Evolutionary conservation across 2,797 vertebrate genomes (phyloP).

Genomic region (Fundulus diaphanus): DNA sequence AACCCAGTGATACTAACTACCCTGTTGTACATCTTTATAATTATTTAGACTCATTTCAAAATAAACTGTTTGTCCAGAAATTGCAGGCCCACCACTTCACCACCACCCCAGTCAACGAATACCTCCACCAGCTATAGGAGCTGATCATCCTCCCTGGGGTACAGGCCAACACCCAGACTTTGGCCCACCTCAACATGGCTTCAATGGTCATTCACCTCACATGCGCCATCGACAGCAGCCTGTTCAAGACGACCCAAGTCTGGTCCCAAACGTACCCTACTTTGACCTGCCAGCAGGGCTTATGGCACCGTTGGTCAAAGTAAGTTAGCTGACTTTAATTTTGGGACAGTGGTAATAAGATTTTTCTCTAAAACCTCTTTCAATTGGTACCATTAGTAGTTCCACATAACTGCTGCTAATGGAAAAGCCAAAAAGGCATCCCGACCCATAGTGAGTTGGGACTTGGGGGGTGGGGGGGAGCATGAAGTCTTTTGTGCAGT

Average conservation of each 20-base stretch:
- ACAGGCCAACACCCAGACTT: constrained; percentile 93
- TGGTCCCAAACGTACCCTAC: constrained; percentile 97
- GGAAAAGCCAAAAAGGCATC: too few relatives aligned
- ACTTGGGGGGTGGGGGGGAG: too few relatives aligned
- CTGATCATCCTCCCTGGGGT: constrained; percentile 93
- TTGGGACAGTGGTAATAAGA: background rate
- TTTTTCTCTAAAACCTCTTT: too few relatives aligned
- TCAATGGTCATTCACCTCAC: constrained; percentile 96
- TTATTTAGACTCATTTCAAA: background rate
- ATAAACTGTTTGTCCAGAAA: constrained; percentile 77
- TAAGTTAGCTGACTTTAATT: constrained; percentile 52
- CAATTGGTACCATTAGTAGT: too few relatives aligned
- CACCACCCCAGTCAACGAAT: constrained; percentile 94
- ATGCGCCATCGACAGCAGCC: constrained; percentile 90
- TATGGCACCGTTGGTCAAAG: constrained; percentile 97
- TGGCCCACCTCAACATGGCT: constrained; percentile 93
- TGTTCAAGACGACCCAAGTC: constrained; percentile 93
- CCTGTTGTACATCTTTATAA: background rate
- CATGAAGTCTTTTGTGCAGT: too few relatives aligned
- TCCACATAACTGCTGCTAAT: too few relatives aligned
- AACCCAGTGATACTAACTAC: background rate
- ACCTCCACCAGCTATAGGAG: constrained; percentile 90
- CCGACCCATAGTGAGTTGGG: too few relatives aligned
- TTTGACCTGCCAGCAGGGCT: constrained; percentile 97
- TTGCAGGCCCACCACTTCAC: constrained; percentile 92